Evolutionary conservation across 1,140 invertebrate genomes (phyloP).

Genomic region (Gryon sp.): DNA sequence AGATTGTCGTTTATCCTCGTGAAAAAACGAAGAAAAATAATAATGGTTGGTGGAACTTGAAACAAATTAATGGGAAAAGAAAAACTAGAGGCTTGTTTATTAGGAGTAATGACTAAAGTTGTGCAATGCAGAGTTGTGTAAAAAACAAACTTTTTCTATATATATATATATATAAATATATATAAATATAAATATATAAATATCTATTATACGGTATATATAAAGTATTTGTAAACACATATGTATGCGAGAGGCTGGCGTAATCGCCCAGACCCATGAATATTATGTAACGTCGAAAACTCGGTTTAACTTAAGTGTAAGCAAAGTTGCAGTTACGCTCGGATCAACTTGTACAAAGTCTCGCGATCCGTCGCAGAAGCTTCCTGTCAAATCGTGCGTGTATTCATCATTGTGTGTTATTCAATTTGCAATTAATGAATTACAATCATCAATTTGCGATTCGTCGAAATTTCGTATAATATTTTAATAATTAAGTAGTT

Average conservation of each 20-base stretch:
- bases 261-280: constrained; percentile 25
- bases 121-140: constrained; percentile 38
- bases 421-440: constrained; percentile 18
- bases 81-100: not conserved
- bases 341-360: constrained; percentile 55
- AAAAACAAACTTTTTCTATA: constrained; percentile 39
- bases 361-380: constrained; percentile 46
- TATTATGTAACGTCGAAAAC: constrained; percentile 50
- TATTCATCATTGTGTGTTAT: constrained; percentile 48
- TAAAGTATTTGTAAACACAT: constrained; percentile 34
- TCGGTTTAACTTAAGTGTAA: constrained; percentile 37
- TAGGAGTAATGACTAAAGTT: constrained; percentile 11
- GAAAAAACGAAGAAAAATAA: not conserved
- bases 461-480: too few species aligned
- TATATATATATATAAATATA: constrained; percentile 39
- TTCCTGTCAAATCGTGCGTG: constrained; percentile 56
- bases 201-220: constrained; percentile 33
- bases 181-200: constrained; percentile 43
- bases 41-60: not conserved
- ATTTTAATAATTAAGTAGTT: too few species aligned
- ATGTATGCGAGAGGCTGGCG: constrained; percentile 19
- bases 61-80: not conserved
- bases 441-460: constrained; percentile 17
- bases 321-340: constrained; percentile 32
- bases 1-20: constrained; percentile 11